Evolutionary conservation across 2,888 invertebrate species (phyloP), one percentile per base, ranked within the genome.

Genomic region (Nycteola revayana): DNA sequence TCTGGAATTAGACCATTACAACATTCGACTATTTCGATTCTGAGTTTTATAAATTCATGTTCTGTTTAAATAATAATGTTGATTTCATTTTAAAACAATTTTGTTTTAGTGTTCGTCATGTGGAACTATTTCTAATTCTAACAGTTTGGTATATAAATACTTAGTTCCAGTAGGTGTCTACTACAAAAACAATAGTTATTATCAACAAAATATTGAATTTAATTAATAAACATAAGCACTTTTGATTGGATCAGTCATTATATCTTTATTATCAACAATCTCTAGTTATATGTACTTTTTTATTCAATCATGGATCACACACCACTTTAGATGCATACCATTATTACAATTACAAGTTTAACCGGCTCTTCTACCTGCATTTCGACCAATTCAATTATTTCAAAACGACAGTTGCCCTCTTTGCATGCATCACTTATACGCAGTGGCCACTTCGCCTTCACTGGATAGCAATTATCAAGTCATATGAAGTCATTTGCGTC

Each of bases 1-100:
- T 73, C 80, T 78, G 66, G 69, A 81, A 75, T 81, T 82, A 82
- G 78, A 75, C 58, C 58, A 77, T 82, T 83, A 77, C 83, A 75
- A 69, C 78, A 82, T 68, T 63, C 52, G 56, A 64, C 64, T 67
- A 63, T 75, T 77, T 68, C 65, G 49, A 75, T 73, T 63, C 62
- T 42, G 42, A 66, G 63, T 78, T 77, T 77, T 78, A 71, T 73
- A 76, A 75, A 76, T 73, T 62, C 49, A 55, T 60, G 41, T 51
- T 46, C 37, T 57, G 62, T 75, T 68, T 63, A 59, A 67, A 71
- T 67, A 74, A 69, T 69, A 70, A 59, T 49, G 58, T 64, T 59
- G 60, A 63, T 65, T 68, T 68, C 50, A 60, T 62, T 60, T 62
- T 65, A 64, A 68, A 75, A 69, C 66, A 65, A 63, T 48, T 55